Percentiles rank a stretch among this genome's conserved stretches.
Evolutionary conservation across 1,140 invertebrate species (phyloP).

Genomic region (Periplaneta americana): DNA sequence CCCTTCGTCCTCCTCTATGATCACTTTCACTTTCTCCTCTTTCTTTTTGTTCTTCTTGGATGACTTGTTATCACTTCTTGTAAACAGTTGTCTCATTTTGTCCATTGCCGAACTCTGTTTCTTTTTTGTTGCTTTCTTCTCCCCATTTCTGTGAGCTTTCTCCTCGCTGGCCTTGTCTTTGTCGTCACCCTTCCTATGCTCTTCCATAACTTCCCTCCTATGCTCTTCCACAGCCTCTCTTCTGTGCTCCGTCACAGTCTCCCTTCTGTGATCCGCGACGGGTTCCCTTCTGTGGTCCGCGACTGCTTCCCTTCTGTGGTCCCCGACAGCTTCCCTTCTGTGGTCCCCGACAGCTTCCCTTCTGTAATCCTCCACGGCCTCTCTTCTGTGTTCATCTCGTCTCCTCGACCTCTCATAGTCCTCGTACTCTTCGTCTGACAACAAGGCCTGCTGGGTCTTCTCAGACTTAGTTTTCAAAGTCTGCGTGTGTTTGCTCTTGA

Average conservation of each 20-base stretch:
- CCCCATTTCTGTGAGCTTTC: not conserved
- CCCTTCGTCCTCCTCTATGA: not conserved
- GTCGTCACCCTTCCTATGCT: not conserved
- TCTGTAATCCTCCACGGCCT: not conserved
- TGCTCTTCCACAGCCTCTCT: not conserved
- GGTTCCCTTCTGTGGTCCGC: slow-evolving; percentile 20
- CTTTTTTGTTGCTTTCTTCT: slow-evolving; percentile 7
- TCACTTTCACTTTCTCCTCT: slow-evolving; percentile 16
- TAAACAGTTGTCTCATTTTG: slow-evolving; percentile 48
- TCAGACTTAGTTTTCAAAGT: not conserved
- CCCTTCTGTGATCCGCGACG: slow-evolving; percentile 20
- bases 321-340: not conserved
- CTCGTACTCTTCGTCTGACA: not conserved
- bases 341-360: not conserved
- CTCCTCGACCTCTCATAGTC: not conserved
- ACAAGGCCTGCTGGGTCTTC: not conserved
- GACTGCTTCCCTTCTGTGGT: not conserved
- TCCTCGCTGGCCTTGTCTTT: not conserved
- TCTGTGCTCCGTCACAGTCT: not conserved
- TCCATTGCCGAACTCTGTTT: slow-evolving; percentile 9
- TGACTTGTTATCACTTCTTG: slow-evolving; percentile 39
- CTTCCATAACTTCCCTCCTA: not conserved
- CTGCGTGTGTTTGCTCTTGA: not conserved
- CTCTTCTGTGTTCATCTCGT: not conserved
- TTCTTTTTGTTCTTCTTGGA: slow-evolving; percentile 36